Base-by-base conservation (phyloP, 2,113 vertebrate species). In the Arothron firmamentum region DNA sequence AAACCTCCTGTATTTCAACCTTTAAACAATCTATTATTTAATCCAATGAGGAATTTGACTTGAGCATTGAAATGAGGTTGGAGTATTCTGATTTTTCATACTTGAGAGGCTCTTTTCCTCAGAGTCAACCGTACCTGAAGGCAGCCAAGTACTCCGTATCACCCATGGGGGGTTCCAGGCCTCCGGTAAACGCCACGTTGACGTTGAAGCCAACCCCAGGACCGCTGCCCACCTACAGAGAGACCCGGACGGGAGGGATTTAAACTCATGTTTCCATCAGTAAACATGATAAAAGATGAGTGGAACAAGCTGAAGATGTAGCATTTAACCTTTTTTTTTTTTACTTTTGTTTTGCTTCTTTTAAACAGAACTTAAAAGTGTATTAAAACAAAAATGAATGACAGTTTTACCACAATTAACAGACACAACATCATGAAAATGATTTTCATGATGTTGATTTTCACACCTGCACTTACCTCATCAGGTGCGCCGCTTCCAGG, bases 131-230 rank as follows among this genome's bases (percentile, higher is more conserved):
- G 13, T 87, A 98, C 96, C 96, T 97, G 91, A 98, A 98, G 70
- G 96, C 96, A 19, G 95, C 90, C 80, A 98, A 81, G 85, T 98
- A 98, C 67, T 98, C 96, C 0, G 87, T 87, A 0, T 98, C 96
- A 59, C 94, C 94, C 93, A 98, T 98, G 1, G 96, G 95, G 0
- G 95, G 96, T 11, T 96, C 94, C 0, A 98, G 92, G 20, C 96
- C 96, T 0, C 96, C 96, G 0, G 96, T 95, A 79, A 98, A 98
- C 12, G 96, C 96, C 65, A 98, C 93, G 45, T 98, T 98, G 59
- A 98, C 93, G 0, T 95, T 98, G 78, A 98, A 98, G 21, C 96
- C 96, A 20, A 94, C 89, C 14, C 95, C 96, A 0, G 94, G 87
- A 4, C 94, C 94, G 0, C 93, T 93, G 84, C 96, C 96, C 77